Evolutionary conservation across 1,140 invertebrate species (phyloP).

Genomic region (Aphelenchoides fujianensis): DNA sequence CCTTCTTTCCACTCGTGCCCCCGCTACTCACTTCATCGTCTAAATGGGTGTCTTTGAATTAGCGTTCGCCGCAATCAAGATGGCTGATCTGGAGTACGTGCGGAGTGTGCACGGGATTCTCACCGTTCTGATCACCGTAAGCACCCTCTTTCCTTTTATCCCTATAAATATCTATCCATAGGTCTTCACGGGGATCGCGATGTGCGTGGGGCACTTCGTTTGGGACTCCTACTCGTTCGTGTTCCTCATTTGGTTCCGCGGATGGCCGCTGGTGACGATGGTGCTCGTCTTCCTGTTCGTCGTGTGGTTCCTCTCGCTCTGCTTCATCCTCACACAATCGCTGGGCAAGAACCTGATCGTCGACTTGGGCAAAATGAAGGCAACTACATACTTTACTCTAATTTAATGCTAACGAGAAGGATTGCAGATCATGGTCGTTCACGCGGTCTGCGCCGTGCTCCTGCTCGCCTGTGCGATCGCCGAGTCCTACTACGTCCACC

Average conservation of each 20-base stretch:
- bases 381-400: not conserved
- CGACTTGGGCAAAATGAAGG: slow-evolving; percentile 17
- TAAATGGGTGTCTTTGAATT: too few species aligned
- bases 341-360: not conserved
- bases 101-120: slow-evolving; percentile 7
- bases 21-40: too few species aligned
- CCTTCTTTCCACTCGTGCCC: too few species aligned
- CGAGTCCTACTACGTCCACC: slow-evolving; percentile 4
- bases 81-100: slow-evolving; percentile 7
- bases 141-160: not conserved
- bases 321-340: not conserved
- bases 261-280: not conserved
- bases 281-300: slow-evolving; percentile 8
- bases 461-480: slow-evolving; percentile 3
- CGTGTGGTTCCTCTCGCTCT: slow-evolving; percentile 4
- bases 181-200: not conserved
- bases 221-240: not conserved
- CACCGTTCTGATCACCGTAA: slow-evolving; percentile 10
- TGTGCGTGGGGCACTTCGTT: slow-evolving; percentile 3
- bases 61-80: too few species aligned
- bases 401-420: too few species aligned
- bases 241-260: not conserved
- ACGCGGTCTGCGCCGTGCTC: not conserved
- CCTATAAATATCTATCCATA: not conserved
- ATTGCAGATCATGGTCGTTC: slow-evolving; percentile 1